Evolutionary conservation across 1,140 invertebrate genomes (phyloP).

Genomic region (Eubasilissa regina): DNA sequence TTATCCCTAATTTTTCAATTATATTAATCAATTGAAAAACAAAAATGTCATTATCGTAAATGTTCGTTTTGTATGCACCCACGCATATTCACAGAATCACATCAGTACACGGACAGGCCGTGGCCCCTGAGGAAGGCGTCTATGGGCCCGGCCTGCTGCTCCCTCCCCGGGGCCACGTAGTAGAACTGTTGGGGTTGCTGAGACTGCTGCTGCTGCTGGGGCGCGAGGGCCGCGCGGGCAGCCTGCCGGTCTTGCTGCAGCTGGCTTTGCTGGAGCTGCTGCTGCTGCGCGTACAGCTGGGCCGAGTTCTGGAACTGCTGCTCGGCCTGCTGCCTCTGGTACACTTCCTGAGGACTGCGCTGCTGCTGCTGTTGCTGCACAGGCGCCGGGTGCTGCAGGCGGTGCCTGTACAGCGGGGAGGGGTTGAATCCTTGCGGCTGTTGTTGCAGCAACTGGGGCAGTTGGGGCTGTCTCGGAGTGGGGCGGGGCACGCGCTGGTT

Average conservation of each 20-base stretch:
- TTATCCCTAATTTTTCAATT: conserved; percentile 28
- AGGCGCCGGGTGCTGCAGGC: conserved; percentile 62
- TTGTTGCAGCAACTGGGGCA: conserved; percentile 63
- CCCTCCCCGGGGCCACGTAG: conserved; percentile 75
- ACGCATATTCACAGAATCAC: conserved; percentile 4
- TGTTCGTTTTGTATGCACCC: conserved; percentile 49
- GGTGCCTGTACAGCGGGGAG: conserved; percentile 70
- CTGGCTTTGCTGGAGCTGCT: conserved; percentile 76
- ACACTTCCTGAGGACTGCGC: conserved; percentile 77
- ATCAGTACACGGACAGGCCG: conserved; percentile 70
- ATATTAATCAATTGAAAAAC: conserved; percentile 8
- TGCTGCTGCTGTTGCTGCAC: conserved; percentile 61
- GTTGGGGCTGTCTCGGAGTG: conserved; percentile 64
- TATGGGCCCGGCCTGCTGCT: conserved; percentile 79
- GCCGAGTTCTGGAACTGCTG: conserved; percentile 80
- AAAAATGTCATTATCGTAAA: conserved; percentile 51
- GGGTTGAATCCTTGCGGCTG: conserved; percentile 66
- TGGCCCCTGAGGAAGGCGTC: conserved; percentile 85
- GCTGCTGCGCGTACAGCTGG: conserved; percentile 82
- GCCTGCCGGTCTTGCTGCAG: conserved; percentile 69
- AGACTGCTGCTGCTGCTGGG: conserved; percentile 68
- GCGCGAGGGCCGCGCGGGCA: conserved; percentile 69
- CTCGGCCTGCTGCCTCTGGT: conserved; percentile 81
- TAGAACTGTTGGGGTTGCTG: conserved; percentile 76
- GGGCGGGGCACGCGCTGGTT: conserved; percentile 81